These are phyloP conservation scores for Melanotaenia pygmaea DNA, from an alignment of 2,797 vertebrate genomes.

Conservation along the genomic window DNA sequence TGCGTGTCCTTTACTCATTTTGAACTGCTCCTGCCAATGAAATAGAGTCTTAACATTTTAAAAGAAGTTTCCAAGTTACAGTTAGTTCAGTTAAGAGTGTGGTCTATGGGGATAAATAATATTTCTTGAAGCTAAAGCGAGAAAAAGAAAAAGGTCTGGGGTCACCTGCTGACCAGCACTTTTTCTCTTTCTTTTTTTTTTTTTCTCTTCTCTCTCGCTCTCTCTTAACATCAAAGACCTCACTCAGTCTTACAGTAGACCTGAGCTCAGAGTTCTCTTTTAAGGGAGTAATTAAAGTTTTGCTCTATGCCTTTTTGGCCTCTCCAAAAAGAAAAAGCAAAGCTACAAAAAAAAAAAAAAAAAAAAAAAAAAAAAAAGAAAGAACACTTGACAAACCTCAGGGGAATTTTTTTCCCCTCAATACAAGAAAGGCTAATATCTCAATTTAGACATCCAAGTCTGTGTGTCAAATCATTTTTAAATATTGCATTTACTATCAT, in stretches of 20 bases:
- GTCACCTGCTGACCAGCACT: constrained; percentile 40
- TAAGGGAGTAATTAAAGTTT: constrained; percentile 81
- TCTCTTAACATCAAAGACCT: constrained; percentile 25
- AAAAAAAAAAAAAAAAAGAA: constrained; percentile 12
- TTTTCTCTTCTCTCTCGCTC: not conserved
- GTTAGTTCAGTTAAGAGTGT: not conserved
- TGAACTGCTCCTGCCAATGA: not conserved
- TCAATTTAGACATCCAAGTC: constrained; percentile 42
- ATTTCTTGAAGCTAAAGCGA: no score
- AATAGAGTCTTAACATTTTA: not conserved
- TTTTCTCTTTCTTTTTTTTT: constrained; percentile 12
- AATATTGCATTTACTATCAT: constrained; percentile 18
- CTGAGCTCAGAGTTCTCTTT: constrained; percentile 43
- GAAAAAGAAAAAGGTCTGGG: constrained; percentile 10
- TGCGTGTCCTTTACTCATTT: not conserved
- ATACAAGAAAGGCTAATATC: constrained; percentile 20
- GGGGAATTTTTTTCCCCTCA: constrained; percentile 20
- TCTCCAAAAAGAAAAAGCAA: constrained; percentile 54
- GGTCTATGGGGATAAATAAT: not conserved
- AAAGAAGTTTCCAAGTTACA: not conserved
- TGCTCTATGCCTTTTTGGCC: constrained; percentile 72
- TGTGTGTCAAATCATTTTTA: constrained; percentile 14
- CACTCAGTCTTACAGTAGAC: constrained; percentile 35
- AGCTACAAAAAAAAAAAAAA: constrained; percentile 9
- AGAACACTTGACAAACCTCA: constrained; percentile 38